Percentiles rank a stretch among this genome's conserved stretches.
These are phyloP conservation scores for Zosterops pallidus DNA, from an alignment of 2,113 vertebrate genomes.

Conservation along the genomic window DNA sequence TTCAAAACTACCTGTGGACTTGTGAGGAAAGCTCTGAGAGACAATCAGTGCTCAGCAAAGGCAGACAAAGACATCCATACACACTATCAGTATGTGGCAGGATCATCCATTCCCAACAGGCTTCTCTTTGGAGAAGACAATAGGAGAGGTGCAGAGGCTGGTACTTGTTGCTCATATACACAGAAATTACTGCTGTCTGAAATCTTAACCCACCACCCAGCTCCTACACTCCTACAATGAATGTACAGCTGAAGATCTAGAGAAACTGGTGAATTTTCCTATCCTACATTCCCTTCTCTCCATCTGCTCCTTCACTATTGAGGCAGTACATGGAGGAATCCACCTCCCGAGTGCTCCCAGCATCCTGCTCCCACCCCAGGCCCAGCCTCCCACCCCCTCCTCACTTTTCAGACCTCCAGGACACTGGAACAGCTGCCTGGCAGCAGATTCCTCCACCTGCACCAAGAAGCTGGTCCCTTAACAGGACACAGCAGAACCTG, in stretches of 20 bases:
- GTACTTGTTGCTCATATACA: neutral
- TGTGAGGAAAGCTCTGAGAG: neutral
- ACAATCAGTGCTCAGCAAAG: neutral
- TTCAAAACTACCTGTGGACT: neutral
- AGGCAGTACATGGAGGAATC: neutral
- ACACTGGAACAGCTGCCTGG: neutral
- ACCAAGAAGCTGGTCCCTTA: neutral
- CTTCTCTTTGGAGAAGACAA: neutral
- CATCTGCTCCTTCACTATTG: neutral
- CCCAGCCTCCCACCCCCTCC: neutral
- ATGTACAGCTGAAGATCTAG: neutral
- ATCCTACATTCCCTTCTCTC: neutral
- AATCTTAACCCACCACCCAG: neutral
- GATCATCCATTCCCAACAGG: neutral
- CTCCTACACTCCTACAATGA: neutral
- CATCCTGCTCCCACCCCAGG: neutral
- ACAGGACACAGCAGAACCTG: neutral
- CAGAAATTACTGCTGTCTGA: neutral
- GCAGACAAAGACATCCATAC: neutral
- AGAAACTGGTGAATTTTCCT: neutral
- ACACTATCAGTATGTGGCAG: neutral
- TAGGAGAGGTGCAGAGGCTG: neutral
- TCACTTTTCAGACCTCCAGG: neutral
- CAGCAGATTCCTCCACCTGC: neutral
- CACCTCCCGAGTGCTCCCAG: rapidly evolving